Percentiles rank a stretch among this genome's conserved stretches.
Evolutionary conservation across 1,140 invertebrate genomes (phyloP).

Genomic region (Belonocnema kinseyi): DNA sequence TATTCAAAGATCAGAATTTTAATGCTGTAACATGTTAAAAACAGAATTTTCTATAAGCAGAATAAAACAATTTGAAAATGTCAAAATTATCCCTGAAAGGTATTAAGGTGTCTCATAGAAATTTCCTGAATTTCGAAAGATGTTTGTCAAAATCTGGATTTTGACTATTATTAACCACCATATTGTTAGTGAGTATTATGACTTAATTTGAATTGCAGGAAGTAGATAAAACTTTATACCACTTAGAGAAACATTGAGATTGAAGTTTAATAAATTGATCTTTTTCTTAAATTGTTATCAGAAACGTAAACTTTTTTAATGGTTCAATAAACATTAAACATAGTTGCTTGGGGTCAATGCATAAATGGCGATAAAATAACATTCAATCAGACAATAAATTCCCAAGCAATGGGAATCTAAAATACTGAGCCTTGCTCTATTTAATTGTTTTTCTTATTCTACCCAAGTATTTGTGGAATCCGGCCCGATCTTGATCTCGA

Average conservation of each 20-base stretch:
- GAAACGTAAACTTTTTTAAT: background rate
- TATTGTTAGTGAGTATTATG: background rate
- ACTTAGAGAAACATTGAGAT: background rate
- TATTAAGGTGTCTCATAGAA: too few species aligned
- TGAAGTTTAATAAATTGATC: background rate
- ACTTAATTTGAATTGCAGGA: background rate
- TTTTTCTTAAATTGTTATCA: background rate
- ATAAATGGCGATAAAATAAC: slow-evolving; percentile 4
- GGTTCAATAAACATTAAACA: background rate
- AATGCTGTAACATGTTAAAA: too few species aligned
- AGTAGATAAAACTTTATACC: background rate
- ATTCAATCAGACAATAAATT: slow-evolving; percentile 15
- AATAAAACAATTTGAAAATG: too few species aligned
- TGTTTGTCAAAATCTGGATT: too few species aligned
- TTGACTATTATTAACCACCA: too few species aligned
- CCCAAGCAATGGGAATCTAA: background rate
- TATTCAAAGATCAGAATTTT: too few species aligned
- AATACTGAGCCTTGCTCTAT: slow-evolving; percentile 14
- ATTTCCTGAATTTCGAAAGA: too few species aligned
- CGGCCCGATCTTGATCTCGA: slow-evolving; percentile 10
- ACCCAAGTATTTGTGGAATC: slow-evolving; percentile 16
- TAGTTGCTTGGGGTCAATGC: background rate
- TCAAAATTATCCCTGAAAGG: too few species aligned
- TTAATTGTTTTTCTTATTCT: slow-evolving; percentile 16
- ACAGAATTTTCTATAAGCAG: too few species aligned